phyloP scores from a whole-genome alignment of 1,140 invertebrate genomes.

The Drosophila sp. region DNA sequence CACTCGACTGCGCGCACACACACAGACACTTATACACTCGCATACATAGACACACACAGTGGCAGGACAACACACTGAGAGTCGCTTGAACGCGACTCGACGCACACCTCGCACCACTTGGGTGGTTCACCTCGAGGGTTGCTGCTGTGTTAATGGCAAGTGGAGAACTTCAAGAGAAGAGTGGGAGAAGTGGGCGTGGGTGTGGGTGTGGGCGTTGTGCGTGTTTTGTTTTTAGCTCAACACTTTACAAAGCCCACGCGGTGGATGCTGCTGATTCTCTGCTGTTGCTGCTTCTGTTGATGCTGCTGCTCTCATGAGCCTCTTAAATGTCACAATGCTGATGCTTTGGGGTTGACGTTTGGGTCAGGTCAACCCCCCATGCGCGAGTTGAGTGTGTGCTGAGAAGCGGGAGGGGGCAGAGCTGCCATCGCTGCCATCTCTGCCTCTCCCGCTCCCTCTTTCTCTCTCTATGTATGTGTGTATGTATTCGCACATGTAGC shows the following conservation, averaged over 20 bases:
- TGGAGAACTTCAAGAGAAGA: slow-evolving; percentile 20
- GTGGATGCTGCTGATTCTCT: slow-evolving; percentile 7
- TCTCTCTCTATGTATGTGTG: not conserved
- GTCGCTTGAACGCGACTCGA: slow-evolving; percentile 35
- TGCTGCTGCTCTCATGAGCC: slow-evolving; percentile 65
- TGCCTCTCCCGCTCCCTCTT: no score
- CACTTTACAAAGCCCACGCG: slow-evolving; percentile 28
- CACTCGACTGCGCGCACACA: slow-evolving; percentile 46
- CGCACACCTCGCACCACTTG: slow-evolving; percentile 63
- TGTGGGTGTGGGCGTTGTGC: slow-evolving; percentile 22
- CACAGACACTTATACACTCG: slow-evolving; percentile 5
- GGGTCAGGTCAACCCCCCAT: slow-evolving; percentile 47
- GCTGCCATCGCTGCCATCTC: no score
- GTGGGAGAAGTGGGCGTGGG: not conserved
- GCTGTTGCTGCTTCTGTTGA: slow-evolving; percentile 9
- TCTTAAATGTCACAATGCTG: slow-evolving; percentile 80
- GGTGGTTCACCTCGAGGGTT: slow-evolving; percentile 63
- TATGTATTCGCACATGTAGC: slow-evolving; percentile 30
- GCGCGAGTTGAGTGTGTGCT: slow-evolving; percentile 21
- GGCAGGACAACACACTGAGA: slow-evolving; percentile 58
- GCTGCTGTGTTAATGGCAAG: slow-evolving; percentile 50
- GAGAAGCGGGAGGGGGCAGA: not conserved
- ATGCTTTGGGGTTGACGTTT: slow-evolving; percentile 69
- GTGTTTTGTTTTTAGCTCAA: slow-evolving; percentile 77
- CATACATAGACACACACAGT: slow-evolving; percentile 38